Evolutionary conservation across 2,113 vertebrate genomes (phyloP).

Genomic region (Toxostoma redivivum): DNA sequence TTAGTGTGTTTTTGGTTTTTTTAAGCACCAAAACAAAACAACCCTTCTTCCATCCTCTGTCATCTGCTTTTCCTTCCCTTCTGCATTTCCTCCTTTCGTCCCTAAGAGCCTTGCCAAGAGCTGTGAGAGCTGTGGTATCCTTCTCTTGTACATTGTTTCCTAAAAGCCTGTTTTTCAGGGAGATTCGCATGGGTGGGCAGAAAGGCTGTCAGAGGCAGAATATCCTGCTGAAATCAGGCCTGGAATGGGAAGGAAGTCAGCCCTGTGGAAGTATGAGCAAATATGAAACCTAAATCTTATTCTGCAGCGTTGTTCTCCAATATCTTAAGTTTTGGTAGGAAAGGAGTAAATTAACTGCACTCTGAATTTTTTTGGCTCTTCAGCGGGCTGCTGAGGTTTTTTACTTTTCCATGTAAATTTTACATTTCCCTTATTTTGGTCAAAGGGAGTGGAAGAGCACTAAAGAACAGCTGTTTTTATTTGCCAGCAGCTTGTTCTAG

Average conservation of each 20-base stretch:
- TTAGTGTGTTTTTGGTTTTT: not conserved
- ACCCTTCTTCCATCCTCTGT: constrained; percentile 20
- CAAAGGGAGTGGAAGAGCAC: not conserved
- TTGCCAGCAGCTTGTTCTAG: not conserved
- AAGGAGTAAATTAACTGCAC: not conserved
- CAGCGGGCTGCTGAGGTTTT: not conserved
- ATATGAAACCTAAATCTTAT: not conserved
- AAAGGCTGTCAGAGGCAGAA: not conserved
- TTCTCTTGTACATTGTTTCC: not conserved
- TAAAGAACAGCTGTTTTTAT: not conserved
- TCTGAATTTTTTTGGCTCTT: not conserved
- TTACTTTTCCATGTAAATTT: not conserved
- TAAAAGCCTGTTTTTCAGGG: not conserved
- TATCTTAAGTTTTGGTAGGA: not conserved
- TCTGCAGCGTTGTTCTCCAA: not conserved
- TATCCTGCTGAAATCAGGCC: not conserved
- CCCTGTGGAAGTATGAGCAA: not conserved
- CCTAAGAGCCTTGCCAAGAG: not conserved
- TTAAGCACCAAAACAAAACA: constrained; percentile 1
- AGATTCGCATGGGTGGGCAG: not conserved
- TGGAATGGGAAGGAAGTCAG: not conserved
- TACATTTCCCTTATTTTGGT: not conserved
- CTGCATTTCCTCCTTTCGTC: constrained; percentile 18
- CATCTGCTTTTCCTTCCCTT: constrained; percentile 58
- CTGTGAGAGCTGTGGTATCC: not conserved